phyloP scores from a whole-genome alignment of 1,140 invertebrate species.

The Coenobita brevimanus region DNA sequence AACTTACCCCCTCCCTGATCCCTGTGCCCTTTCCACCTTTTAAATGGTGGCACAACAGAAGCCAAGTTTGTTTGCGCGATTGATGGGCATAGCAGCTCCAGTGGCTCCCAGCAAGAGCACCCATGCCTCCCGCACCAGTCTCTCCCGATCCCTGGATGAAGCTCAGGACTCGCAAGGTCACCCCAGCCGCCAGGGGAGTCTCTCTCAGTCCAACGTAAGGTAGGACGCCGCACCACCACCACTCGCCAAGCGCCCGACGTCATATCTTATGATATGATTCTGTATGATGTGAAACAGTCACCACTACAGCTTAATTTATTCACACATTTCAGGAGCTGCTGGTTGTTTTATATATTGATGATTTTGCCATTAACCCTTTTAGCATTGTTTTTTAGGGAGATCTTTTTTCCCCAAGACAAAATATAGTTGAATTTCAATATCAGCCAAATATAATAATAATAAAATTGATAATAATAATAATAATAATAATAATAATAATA shows the following conservation, averaged over 20 bases:
- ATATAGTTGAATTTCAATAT: too few species aligned
- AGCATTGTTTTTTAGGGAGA: not conserved
- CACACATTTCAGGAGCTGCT: too few species aligned
- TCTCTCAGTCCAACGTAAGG: slow-evolving; percentile 68
- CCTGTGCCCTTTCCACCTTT: not conserved
- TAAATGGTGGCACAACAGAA: slow-evolving; percentile 68
- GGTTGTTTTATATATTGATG: too few species aligned
- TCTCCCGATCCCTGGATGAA: slow-evolving; percentile 59
- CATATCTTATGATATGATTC: slow-evolving; percentile 15
- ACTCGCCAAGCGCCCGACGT: slow-evolving; percentile 28
- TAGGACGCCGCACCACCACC: slow-evolving; percentile 45
- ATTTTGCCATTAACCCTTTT: too few species aligned
- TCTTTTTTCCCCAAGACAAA: too few species aligned
- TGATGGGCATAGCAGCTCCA: slow-evolving; percentile 71
- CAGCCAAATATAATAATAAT: too few species aligned
- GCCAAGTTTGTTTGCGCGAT: slow-evolving; percentile 71
- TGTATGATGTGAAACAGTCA: slow-evolving; percentile 47
- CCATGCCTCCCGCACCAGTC: slow-evolving; percentile 50
- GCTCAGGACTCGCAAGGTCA: slow-evolving; percentile 53
- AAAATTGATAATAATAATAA: too few species aligned
- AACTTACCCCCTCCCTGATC: slow-evolving; percentile 33
- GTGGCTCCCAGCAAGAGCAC: slow-evolving; percentile 54
- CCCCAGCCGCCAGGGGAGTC: slow-evolving; percentile 54
- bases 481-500: too few species aligned
- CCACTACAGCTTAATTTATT: slow-evolving; percentile 15